phyloP scores from a whole-genome alignment of 2,888 invertebrate species.

The Netelia fuscicornis region DNA sequence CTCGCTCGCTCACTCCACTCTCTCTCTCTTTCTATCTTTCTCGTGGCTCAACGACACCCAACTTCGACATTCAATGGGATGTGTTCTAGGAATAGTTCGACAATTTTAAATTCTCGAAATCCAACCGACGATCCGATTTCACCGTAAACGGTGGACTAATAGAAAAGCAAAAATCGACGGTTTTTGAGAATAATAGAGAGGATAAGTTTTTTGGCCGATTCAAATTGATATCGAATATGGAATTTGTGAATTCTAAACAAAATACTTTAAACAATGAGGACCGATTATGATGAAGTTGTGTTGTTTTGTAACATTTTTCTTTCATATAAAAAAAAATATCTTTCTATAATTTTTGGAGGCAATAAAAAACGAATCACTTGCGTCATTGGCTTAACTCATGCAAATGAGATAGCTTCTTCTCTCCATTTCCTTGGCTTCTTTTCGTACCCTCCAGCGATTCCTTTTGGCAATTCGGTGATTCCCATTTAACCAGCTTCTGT shows the following conservation, averaged over 20 bases:
- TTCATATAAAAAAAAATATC: neutral
- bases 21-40: slow-evolving; percentile 37
- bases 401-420: neutral
- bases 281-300: neutral
- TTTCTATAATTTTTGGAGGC: neutral
- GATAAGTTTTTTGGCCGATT: neutral
- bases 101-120: slow-evolving; percentile 36
- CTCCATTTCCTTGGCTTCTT: neutral
- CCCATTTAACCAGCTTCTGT: too few species aligned
- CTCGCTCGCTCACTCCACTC: slow-evolving; percentile 50
- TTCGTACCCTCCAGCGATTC: neutral
- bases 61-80: slow-evolving; percentile 61
- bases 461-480: neutral
- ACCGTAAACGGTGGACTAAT: slow-evolving; percentile 1
- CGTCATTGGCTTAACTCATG: neutral
- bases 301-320: neutral
- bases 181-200: neutral
- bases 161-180: neutral
- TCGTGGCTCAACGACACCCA: slow-evolving; percentile 34
- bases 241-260: too few species aligned
- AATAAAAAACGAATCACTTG: neutral
- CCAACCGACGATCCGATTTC: slow-evolving; percentile 41
- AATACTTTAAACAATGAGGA: too few species aligned
- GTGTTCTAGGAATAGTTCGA: slow-evolving; percentile 52
- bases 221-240: neutral